Conservation (phyloP, 1,140 invertebrate genomes). For the Oreohelix idahoensis region DNA sequence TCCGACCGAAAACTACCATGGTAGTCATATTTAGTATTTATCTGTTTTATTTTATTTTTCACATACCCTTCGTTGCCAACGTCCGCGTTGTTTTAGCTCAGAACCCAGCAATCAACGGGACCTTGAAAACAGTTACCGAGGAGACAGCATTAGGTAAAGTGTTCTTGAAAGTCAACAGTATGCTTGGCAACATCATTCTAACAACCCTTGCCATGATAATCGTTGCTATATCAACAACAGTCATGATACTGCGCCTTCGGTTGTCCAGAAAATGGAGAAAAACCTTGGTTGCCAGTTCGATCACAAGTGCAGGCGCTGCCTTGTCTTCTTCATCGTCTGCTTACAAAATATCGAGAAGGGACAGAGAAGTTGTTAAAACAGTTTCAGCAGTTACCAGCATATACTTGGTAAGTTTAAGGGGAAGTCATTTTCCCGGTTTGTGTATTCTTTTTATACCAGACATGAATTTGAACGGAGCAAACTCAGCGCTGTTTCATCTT, state of each 20-base stretch:
- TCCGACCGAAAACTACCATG: conserved; percentile 3
- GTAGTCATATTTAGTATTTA: neutral
- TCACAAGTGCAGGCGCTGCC: neutral
- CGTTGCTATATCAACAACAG: neutral
- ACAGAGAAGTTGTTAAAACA: neutral
- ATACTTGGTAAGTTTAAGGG: neutral
- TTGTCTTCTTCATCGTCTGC: too few species aligned
- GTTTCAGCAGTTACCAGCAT: neutral
- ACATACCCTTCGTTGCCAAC: neutral
- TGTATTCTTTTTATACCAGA: neutral
- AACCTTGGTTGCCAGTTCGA: neutral
- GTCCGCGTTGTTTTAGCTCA: neutral
- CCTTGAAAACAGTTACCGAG: neutral
- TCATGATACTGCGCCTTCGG: neutral
- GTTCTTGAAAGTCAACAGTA: neutral
- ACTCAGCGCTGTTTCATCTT: neutral
- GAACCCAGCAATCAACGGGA: neutral
- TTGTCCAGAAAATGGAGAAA: conserved; percentile 5
- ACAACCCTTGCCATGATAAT: conserved; percentile 3
- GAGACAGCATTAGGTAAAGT: neutral
- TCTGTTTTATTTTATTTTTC: neutral
- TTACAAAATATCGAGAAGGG: neutral
- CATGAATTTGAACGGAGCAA: neutral
- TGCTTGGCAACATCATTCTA: neutral
- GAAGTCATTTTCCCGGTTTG: neutral